Evolutionary conservation across 2,888 invertebrate species (phyloP).

Genomic region (Drosophila fungiperda): DNA sequence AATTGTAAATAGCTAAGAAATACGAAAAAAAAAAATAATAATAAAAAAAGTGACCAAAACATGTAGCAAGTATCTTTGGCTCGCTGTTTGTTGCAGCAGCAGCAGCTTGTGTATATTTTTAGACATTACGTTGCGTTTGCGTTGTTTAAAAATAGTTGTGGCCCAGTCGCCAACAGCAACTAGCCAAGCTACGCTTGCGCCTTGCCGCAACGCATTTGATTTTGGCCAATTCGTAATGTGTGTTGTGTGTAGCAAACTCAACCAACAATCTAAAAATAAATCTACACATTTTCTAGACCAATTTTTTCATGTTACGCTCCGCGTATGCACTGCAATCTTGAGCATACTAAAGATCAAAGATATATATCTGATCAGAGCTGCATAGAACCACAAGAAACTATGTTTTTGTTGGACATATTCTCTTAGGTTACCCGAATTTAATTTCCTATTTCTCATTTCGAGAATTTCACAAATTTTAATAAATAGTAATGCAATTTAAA

Average conservation of each 20-base stretch:
- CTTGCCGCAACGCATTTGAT: constrained; percentile 44
- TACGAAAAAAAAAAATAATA: constrained; percentile 10
- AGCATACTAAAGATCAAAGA: not conserved
- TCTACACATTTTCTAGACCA: constrained; percentile 32
- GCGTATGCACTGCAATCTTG: constrained; percentile 22
- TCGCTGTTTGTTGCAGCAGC: constrained; percentile 26
- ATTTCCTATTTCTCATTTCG: not conserved
- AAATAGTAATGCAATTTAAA: not conserved
- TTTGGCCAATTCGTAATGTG: constrained; percentile 26
- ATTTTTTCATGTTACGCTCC: constrained; percentile 45
- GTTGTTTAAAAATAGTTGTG: constrained; percentile 72
- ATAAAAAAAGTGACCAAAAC: constrained; percentile 25
- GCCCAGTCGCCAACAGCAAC: constrained; percentile 29
- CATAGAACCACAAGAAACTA: not conserved
- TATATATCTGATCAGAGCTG: not conserved
- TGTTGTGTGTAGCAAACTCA: constrained; percentile 20
- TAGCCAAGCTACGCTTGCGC: constrained; percentile 8
- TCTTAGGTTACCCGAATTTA: not conserved
- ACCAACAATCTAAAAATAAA: constrained; percentile 47
- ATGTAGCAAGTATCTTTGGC: constrained; percentile 44
- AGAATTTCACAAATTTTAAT: not conserved
- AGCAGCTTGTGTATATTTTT: constrained; percentile 65
- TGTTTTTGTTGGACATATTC: not conserved
- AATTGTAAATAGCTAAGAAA: constrained; percentile 25
- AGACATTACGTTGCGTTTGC: constrained; percentile 69